Evolutionary conservation across 2,113 vertebrate genomes (phyloP).

Genomic region (Labeo catla): DNA sequence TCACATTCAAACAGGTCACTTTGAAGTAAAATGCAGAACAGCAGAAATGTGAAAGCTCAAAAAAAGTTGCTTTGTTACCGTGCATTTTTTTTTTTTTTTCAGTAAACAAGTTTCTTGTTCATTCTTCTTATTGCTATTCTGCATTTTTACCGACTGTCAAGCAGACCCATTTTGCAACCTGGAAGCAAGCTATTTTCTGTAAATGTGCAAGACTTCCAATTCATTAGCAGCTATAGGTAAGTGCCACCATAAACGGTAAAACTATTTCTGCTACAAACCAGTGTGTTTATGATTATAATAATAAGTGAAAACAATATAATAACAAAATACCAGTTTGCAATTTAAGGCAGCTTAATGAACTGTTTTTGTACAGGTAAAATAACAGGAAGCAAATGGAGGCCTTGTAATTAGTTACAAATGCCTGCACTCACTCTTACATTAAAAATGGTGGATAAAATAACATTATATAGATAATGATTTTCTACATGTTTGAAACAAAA

Average conservation of each 20-base stretch:
- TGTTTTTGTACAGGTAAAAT: no score
- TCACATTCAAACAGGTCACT: background rate
- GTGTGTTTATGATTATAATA: background rate
- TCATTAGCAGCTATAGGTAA: background rate
- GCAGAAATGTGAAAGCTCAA: background rate
- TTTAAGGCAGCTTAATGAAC: background rate
- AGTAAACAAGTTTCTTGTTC: background rate
- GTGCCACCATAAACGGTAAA: background rate
- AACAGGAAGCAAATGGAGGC: no score
- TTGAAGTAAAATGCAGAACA: background rate
- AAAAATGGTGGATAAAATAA: background rate
- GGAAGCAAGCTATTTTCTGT: background rate
- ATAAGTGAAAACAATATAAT: background rate
- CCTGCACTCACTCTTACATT: no score
- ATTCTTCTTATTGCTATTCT: background rate
- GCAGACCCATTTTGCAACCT: background rate
- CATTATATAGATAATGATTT: background rate
- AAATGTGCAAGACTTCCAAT: background rate
- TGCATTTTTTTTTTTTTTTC: background rate
- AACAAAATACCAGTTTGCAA: background rate
- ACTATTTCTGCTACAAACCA: background rate
- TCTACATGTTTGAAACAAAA: background rate
- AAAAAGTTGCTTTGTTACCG: background rate
- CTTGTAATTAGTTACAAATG: no score
- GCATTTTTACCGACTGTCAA: background rate